phyloP scores from a whole-genome alignment of 2,797 vertebrate genomes.

The Hippopotamyrus pictus region DNA sequence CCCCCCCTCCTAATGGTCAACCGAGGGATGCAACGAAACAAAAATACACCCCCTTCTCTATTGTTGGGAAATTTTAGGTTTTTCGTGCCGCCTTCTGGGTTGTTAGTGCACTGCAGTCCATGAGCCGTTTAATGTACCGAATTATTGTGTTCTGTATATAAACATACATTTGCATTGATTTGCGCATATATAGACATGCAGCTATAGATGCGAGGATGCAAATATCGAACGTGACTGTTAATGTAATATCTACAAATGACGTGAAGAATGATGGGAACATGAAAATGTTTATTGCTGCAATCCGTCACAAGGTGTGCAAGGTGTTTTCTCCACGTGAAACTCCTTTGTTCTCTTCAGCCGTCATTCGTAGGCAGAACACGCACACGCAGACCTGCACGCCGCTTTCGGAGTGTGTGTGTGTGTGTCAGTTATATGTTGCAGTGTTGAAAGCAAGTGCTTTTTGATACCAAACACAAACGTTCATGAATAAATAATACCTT shows the following conservation, averaged over 20 bases:
- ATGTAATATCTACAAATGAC: not conserved
- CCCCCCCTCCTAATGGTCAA: slow-evolving; percentile 54
- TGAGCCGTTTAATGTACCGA: not conserved
- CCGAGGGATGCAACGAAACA: slow-evolving; percentile 32
- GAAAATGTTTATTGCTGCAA: not conserved
- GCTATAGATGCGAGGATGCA: not conserved
- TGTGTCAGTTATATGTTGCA: not conserved
- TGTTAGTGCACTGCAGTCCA: not conserved
- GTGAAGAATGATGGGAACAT: not conserved
- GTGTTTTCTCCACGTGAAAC: not conserved
- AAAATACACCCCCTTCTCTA: slow-evolving; percentile 42
- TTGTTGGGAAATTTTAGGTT: slow-evolving; percentile 18
- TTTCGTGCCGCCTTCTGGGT: slow-evolving; percentile 54
- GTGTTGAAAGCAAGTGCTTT: not conserved
- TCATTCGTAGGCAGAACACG: not conserved
- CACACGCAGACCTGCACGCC: not conserved
- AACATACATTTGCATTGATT: not conserved
- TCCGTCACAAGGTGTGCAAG: not conserved
- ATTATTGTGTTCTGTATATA: not conserved
- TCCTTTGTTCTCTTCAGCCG: not conserved
- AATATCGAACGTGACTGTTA: not conserved
- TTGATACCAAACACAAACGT: not conserved
- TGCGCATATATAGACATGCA: not conserved
- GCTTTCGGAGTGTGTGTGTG: not conserved
- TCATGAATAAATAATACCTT: not conserved